These are phyloP conservation scores for Passer domesticus DNA, from an alignment of 2,113 vertebrate species.

Conservation along the genomic window DNA sequence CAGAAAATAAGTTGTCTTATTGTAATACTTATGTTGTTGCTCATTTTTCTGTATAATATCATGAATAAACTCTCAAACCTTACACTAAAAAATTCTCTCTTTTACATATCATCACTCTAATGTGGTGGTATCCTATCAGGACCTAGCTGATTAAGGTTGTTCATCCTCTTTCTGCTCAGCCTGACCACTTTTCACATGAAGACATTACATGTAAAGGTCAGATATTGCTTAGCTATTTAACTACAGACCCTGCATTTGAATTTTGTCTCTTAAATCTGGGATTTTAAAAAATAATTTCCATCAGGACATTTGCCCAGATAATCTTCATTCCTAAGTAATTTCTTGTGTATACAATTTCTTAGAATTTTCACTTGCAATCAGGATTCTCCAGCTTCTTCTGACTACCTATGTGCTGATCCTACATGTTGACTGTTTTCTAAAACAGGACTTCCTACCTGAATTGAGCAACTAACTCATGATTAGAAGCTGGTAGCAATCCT, in stretches of 20 bases:
- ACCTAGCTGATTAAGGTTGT: not conserved
- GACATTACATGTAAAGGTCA: not conserved
- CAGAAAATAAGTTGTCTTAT: not conserved
- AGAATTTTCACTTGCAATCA: not conserved
- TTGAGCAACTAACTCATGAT: not conserved
- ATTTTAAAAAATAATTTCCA: not conserved
- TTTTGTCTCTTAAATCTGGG: not conserved
- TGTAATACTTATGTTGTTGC: not conserved
- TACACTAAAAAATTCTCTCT: not conserved
- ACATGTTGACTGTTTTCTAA: not conserved
- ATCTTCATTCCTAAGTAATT: not conserved
- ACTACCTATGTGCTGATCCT: not conserved
- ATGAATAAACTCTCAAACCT: not conserved
- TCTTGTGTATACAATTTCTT: not conserved
- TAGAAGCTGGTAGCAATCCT: not conserved
- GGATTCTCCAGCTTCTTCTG: not conserved
- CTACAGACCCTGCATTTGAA: not conserved
- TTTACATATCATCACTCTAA: not conserved
- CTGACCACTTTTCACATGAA: not conserved
- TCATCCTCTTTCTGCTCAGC: not conserved
- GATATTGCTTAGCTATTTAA: not conserved
- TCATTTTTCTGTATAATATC: not conserved
- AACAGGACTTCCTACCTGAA: not conserved
- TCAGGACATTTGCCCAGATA: not conserved
- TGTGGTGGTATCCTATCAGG: not conserved